Base-by-base conservation (phyloP, 2,888 invertebrate genomes). In the Micoletzkya japonica region DNA sequence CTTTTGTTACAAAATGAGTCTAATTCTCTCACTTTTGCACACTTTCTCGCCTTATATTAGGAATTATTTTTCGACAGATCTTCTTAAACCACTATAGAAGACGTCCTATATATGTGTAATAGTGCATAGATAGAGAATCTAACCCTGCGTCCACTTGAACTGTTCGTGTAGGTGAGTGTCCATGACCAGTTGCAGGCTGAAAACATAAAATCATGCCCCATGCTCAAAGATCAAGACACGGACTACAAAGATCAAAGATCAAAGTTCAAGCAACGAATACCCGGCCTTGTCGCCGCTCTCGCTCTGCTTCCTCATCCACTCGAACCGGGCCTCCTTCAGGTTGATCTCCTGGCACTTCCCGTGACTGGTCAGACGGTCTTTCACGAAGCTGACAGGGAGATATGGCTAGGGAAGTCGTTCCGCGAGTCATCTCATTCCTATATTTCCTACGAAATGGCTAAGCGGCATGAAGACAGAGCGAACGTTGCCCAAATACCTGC, bases 91-190 rank as follows among this genome's bases (percentile, higher is more conserved):
- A n/a, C n/a, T n/a, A n/a, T n/a, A n/a, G 44, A n/a, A n/a, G n/a
- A n/a, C n/a, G n/a, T n/a, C n/a, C n/a, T n/a, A n/a, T n/a, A n/a
- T n/a, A n/a, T n/a, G n/a, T n/a, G n/a, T n/a, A n/a, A n/a, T n/a
- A n/a, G n/a, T n/a, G n/a, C n/a, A n/a, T n/a, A n/a, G n/a, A n/a
- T n/a, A n/a, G n/a, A n/a, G 34, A 3, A 39, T 37, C 60, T 54
- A 17, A 63, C 71, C 71, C 24, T 74, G 70, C 59, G 73, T 70
- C 32, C 72, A 73, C 60, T 76, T 73, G 52, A 77, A 76, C 57
- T 83, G 78, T 57, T 82, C 80, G 56, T 82, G 82, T 14, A 75
- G 57, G 67, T 81, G 82, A 26, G 80, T 72, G 67, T 82, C 81
- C 10, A 82, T 76, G 44, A 80, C 77, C 32, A 81, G 72, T 66